Percentiles rank a stretch among this genome's conserved stretches.
phyloP scores from a whole-genome alignment of 2,888 invertebrate species.

The Philaethria dido region DNA sequence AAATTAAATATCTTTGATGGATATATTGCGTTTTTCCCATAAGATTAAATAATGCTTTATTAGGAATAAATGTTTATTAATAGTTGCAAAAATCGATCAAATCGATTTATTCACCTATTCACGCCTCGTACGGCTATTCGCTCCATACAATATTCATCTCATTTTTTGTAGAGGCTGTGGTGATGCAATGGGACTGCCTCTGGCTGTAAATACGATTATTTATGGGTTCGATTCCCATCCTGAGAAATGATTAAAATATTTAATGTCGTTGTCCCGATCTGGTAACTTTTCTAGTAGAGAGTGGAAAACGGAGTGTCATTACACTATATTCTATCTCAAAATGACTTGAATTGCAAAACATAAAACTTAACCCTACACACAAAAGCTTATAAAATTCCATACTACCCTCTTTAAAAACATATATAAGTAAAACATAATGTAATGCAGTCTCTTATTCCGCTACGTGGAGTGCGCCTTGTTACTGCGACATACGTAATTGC shows the following conservation, averaged over 20 bases:
- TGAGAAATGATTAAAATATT: neutral
- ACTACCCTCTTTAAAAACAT: neutral
- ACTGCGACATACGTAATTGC: conserved; percentile 9
- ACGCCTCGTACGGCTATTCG: no score
- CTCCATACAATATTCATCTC: no score
- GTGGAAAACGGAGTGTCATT: neutral
- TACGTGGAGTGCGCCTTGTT: neutral
- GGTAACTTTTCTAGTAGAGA: neutral
- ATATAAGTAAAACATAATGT: neutral
- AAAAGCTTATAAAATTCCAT: no score
- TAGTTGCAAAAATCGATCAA: no score
- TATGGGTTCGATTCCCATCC: neutral
- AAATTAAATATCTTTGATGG: no score
- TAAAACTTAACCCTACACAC: no score
- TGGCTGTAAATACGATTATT: neutral
- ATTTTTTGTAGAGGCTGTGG: no score
- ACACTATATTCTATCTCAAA: neutral
- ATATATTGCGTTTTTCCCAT: no score
- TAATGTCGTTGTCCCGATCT: neutral
- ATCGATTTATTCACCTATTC: no score
- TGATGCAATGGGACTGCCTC: neutral
- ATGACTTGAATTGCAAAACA: no score
- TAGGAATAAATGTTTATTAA: no score
- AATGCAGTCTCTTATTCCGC: neutral
- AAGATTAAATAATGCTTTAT: no score